Conservation (phyloP, 2,888 invertebrate genomes). For the Xestia xanthographa region DNA sequence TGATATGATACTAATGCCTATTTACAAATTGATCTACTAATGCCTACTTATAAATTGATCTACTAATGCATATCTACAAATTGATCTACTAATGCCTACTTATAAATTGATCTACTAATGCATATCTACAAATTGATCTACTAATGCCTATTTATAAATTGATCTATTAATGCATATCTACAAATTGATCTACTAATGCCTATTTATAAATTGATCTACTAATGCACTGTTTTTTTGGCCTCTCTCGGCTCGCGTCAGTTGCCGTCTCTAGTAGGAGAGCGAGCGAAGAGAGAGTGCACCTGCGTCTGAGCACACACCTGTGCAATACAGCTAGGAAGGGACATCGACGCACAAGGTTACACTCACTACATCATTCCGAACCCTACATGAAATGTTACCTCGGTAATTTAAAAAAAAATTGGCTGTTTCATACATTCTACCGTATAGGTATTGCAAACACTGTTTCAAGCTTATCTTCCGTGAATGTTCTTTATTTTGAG, state of each 20-base stretch:
- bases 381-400: background rate
- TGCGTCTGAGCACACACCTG: background rate
- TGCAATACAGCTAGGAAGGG: background rate
- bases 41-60: background rate
- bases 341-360: background rate
- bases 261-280: background rate
- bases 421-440: background rate
- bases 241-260: background rate
- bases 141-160: background rate
- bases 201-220: too few relatives aligned
- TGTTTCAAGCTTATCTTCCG: too few relatives aligned
- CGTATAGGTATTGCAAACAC: background rate
- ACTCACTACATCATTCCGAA: background rate
- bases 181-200: too few relatives aligned
- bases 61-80: background rate
- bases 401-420: background rate
- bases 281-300: background rate
- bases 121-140: background rate
- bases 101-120: background rate
- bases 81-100: background rate
- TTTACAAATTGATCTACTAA: background rate
- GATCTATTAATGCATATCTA: too few relatives aligned
- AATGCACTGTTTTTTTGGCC: background rate
- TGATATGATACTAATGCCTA: background rate
- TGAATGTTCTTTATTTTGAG: too few relatives aligned